A percentile compares a stretch with the other conserved stretches of the same genome.
Conservation (phyloP, 2,113 vertebrate genomes). For the Ia io region DNA sequence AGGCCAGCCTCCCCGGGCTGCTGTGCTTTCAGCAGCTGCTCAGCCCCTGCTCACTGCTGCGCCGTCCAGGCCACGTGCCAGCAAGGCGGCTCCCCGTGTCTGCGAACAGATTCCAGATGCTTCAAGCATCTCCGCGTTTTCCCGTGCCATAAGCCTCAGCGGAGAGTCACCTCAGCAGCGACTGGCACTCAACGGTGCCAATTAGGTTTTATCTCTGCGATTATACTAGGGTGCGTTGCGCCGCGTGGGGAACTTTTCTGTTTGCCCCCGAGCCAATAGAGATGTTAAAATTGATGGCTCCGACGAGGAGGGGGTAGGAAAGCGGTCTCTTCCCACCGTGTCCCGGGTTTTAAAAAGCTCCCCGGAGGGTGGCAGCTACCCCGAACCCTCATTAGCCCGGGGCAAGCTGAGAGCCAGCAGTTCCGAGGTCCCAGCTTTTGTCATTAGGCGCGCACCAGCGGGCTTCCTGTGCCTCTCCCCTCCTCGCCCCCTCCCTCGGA, state of each 20-base stretch:
- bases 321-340: not conserved
- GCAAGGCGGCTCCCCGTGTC: not conserved
- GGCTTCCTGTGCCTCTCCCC: too few relatives aligned
- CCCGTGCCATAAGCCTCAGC: not conserved
- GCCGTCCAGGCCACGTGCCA: not conserved
- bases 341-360: not conserved
- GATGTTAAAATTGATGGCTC: not conserved
- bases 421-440: not conserved
- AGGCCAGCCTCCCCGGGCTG: not conserved
- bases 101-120: not conserved
- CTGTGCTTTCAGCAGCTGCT: not conserved
- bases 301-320: not conserved
- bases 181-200: not conserved
- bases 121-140: not conserved
- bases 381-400: not conserved
- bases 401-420: not conserved
- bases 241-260: not conserved
- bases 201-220: not conserved
- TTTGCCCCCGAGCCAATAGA: not conserved
- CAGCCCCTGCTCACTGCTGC: not conserved
- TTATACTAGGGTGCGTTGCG: not conserved
- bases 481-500: rapidly evolving
- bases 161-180: not conserved
- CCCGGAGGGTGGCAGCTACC: not conserved
- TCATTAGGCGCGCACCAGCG: not conserved